Base-by-base conservation (phyloP, 2,113 vertebrate genomes). In the Heliornis fulica region DNA sequence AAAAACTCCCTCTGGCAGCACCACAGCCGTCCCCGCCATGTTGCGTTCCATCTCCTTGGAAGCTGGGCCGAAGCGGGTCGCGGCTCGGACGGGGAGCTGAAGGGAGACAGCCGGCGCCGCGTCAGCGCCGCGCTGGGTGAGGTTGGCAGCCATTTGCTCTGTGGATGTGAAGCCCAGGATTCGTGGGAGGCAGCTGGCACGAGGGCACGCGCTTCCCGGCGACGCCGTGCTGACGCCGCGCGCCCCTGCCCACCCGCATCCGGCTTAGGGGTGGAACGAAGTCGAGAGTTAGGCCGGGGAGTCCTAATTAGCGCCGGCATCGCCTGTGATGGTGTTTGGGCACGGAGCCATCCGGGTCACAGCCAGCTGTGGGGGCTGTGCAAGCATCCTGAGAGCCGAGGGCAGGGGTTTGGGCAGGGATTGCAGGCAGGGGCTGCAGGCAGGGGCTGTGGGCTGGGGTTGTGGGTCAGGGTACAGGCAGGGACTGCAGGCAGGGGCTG, bases 21-120 rank as follows among this genome's bases (percentile, higher is more conserved):
- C 26, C 0, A 0, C 79, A 26, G 40, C 65, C 7, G 2, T 16
- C 40, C 65, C 38, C 10, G 2, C 38, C 6, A 11, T 46, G 36
- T 19, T 1, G 48, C 53, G 76, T 69, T 11, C 51, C 12, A 2
- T 34, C 76, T 60, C 70, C 57, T 9, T 7, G 82, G 2, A 7
- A 28, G 64, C 60, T 4, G 64, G 13, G 26, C 22, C 51, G 20
- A 69, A 46, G 70, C 9, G 87, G 8, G 45, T 61, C 86, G 56
- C 3, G 2, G 65, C 51, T 38, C 1, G 4, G 79, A 3, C 0
- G 2, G 53, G 5, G 32, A 22, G 10, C 53, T 4, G 3, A 7
- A 4, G 4, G 74, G 28, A 34, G 63, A 26, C 36, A 5, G 86
- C 59, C 46, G 80, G 69, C 41, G 75, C 75, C 5, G 57, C 4